These are phyloP conservation scores for Leptodactylus fuscus DNA, from an alignment of 2,113 vertebrate species.

Conservation along the genomic window DNA sequence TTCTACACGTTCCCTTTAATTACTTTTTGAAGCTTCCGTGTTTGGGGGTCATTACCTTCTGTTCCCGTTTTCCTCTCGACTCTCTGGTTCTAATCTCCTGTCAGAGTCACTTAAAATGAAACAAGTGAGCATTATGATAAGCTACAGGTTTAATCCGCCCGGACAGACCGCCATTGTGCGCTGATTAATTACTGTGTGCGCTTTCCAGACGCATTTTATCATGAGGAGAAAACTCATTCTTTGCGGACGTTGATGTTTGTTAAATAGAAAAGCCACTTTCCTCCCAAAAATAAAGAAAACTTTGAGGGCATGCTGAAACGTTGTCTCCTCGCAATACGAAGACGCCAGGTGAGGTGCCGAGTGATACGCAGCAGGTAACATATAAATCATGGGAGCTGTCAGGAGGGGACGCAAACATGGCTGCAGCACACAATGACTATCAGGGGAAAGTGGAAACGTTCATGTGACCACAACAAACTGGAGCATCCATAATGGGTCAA, in stretches of 20 bases:
- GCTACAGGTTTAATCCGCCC: background rate
- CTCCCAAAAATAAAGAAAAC: conserved; percentile 10
- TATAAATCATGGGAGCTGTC: conserved; percentile 46
- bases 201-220: conserved; percentile 31
- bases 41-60: background rate
- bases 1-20: too few species aligned
- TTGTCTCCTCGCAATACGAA: background rate
- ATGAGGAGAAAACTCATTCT: conserved; percentile 9
- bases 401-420: conserved; percentile 17
- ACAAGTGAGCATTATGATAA: background rate
- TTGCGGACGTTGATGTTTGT: conserved; percentile 13
- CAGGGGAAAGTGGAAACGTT: background rate
- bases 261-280: conserved; percentile 37
- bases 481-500: background rate
- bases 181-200: conserved; percentile 27
- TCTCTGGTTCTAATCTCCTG: background rate
- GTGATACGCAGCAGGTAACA: conserved; percentile 17
- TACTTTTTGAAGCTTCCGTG: too few species aligned
- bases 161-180: conserved; percentile 7
- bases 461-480: background rate
- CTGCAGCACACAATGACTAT: background rate
- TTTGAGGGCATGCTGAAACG: conserved; percentile 36
- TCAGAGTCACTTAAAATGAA: conserved; percentile 23
- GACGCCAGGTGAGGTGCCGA: conserved; percentile 20
- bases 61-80: background rate